These are phyloP conservation scores for Coenonympha arcania DNA, from an alignment of 2,888 invertebrate species.

Conservation along the genomic window DNA sequence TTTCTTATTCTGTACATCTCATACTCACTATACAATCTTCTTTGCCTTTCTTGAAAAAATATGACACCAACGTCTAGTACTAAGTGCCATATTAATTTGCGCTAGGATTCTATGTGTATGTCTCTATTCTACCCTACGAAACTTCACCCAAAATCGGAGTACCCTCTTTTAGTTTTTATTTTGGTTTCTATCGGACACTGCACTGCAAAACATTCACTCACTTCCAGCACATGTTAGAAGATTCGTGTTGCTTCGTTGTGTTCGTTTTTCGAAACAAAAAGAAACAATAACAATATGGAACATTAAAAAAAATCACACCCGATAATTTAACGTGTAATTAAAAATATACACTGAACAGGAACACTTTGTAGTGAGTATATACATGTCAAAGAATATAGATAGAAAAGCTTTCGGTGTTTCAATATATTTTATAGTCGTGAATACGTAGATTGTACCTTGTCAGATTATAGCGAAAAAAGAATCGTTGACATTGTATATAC, in stretches of 20 bases:
- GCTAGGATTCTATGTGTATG: background rate
- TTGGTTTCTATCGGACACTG: constrained; percentile 24
- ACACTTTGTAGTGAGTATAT: constrained; percentile 25
- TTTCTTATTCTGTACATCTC: background rate
- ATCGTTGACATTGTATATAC: constrained; percentile 24
- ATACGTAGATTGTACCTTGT: constrained; percentile 28
- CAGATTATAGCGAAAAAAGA: constrained; percentile 25
- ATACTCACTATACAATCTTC: background rate
- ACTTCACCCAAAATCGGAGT: constrained; percentile 1
- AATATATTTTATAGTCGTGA: constrained; percentile 32
- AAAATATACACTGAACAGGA: constrained; percentile 16
- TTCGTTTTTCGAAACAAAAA: background rate
- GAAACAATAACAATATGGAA: background rate
- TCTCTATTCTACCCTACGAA: background rate
- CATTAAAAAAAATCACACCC: constrained; percentile 5
- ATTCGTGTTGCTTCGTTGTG: constrained; percentile 19
- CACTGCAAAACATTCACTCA: constrained; percentile 27
- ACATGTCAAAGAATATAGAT: constrained; percentile 32
- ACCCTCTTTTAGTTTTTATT: constrained; percentile 16
- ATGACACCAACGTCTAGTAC: background rate
- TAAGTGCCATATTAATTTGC: constrained; percentile 10
- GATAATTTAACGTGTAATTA: constrained; percentile 3
- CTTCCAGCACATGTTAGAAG: constrained; percentile 26
- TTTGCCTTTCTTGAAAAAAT: too few species aligned
- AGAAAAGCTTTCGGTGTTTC: constrained; percentile 39